Base-by-base conservation (phyloP, 2,888 invertebrate species). In the Watsonalla binaria region DNA sequence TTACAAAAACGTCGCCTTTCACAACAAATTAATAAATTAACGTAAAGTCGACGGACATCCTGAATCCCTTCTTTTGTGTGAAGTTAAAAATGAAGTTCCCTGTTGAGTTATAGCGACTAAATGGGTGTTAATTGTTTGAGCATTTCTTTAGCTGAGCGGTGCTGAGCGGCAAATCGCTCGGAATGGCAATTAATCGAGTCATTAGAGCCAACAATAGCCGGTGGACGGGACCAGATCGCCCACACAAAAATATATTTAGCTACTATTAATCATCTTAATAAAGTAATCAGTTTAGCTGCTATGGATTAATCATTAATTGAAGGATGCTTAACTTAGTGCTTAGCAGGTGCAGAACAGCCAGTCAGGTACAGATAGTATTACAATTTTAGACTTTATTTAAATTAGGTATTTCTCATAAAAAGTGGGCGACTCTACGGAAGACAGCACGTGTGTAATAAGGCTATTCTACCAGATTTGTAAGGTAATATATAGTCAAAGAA, bases 121-220 rank as follows among this genome's bases (percentile, higher is more conserved):
- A 58, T 59, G 55, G 57, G 60, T 62, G 62, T 58, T 62, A 64
- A 64, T 64, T 61, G 62, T 64, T 54, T 51, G 51, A 62, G 52
- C 42, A 52, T 37, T 46, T 35, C 52, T 52, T 51, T 51, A 47
- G 46, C 54, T 51, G 54, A 51, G 57, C 57, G 54, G 47, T 53
- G 11, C 58, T 60, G 60, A 56, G 56, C 53, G 56, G 57, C 55
- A 63, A 66, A 68, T 72, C 65, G 61, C 61, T 62, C 62, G 60
- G 65, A 66, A 63, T 67, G 62, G 61, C 68, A 67, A 70, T 67
- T 70, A 72, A 70, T 66, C 62, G 62, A 58, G 58, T 66, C 67
- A 72, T 70, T 70, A 71, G 59, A 58, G 54, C 47, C 58, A 57
- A 67, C 61, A 64, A 69, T 66, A 56, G 64, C 50, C 51, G 51